A percentile compares a stretch with the other conserved stretches of the same genome.
These are phyloP conservation scores for Sebastes diaconus DNA, from an alignment of 2,797 vertebrate genomes.

Conservation along the genomic window DNA sequence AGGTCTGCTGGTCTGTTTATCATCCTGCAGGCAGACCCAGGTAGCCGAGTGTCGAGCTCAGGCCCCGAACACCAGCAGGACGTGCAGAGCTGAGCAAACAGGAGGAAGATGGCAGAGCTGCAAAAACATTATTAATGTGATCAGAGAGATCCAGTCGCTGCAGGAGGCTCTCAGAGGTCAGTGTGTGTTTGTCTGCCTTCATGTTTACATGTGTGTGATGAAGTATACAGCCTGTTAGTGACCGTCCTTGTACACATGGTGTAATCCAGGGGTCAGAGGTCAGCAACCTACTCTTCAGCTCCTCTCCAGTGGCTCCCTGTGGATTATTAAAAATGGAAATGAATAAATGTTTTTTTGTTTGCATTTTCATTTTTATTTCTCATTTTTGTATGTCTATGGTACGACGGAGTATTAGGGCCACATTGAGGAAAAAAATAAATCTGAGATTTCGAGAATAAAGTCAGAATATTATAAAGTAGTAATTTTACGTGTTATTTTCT, in stretches of 20 bases:
- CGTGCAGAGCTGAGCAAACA: conserved; percentile 90
- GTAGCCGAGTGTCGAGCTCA: conserved; percentile 84
- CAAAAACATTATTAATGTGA: conserved; percentile 83
- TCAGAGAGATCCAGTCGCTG: conserved; percentile 88
- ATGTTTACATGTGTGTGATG: neutral
- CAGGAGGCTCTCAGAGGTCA: conserved; percentile 90
- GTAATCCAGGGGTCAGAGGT: no score
- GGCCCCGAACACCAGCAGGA: conserved; percentile 88
- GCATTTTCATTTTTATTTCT: no score
- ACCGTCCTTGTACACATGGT: neutral
- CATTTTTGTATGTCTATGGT: no score
- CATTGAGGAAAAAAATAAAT: no score
- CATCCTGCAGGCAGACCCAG: conserved; percentile 77
- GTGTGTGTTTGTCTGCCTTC: conserved; percentile 7
- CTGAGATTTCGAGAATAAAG: no score
- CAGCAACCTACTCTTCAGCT: no score
- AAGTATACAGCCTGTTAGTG: neutral
- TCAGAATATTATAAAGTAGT: no score
- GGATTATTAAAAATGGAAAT: no score
- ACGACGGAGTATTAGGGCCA: no score
- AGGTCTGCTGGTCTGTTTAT: neutral
- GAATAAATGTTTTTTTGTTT: no score
- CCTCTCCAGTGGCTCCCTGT: no score
- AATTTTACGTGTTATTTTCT: no score
- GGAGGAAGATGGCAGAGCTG: conserved; percentile 87